Evolutionary conservation across 2,888 invertebrate genomes (phyloP), one percentile per base, ranked within the genome.

Genomic region (Anoplius nigerrimus): DNA sequence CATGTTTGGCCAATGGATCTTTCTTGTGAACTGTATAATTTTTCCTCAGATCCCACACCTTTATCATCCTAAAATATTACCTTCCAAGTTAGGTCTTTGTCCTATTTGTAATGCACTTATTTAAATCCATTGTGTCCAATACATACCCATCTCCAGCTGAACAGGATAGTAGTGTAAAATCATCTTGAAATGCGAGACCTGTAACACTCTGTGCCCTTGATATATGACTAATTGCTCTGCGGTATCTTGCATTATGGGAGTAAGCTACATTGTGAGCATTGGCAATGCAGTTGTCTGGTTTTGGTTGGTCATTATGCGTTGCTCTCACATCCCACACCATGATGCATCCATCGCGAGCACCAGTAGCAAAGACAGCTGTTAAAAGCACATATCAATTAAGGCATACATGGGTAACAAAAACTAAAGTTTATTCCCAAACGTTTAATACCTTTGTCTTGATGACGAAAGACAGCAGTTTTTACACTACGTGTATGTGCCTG

Each of bases 31-130:
- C 90, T 13, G 91, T 92, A 86, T 97, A 97, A 83, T 93, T 95
- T 84, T 95, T 95, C 42, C 97, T 90, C 27, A 97, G 87, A 88
- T 98, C 97, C 96, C 96, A 97, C 0, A 94, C 92, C 89, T 97
- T 97, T 63, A 97, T 94, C 72, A 93, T 90, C 0, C 92, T 87
- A 21, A 54, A 75, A 72, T 52, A 21, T n/a, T n/a, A n/a, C n/a
- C n/a, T n/a, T n/a, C n/a, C n/a, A n/a, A n/a, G n/a, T n/a, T n/a
- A n/a, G n/a, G n/a, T n/a, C n/a, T n/a, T n/a, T n/a, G n/a, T n/a
- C 18, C 57, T 18, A 34, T 56, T 66, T 51, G 8, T 48, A 16
- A 2, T 6, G 4, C n/a, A 3, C 8, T 22, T 43, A 6, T 8
- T 51, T 43, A 45, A 66, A 61, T 34, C 11, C 8, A 34, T 34